Conservation (phyloP, 2,113 vertebrate genomes). For the Peromyscus polionotus region DNA sequence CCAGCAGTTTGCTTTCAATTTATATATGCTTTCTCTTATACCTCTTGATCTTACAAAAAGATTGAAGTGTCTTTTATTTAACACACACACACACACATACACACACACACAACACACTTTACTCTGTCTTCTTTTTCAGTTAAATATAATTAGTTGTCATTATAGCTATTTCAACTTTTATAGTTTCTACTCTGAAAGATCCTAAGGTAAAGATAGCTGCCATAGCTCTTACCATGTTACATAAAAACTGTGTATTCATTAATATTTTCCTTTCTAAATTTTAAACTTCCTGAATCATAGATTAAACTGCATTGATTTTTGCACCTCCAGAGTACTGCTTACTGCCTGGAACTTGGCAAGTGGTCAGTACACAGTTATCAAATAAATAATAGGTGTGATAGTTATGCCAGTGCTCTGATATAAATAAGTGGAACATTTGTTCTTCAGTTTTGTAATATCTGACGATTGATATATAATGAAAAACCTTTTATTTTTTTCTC, state of each 20-base stretch:
- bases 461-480: not conserved
- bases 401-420: not conserved
- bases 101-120: not conserved
- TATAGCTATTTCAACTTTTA: not conserved
- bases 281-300: not conserved
- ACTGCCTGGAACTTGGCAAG: not conserved
- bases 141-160: not conserved
- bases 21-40: not conserved
- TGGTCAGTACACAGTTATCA: conserved; percentile 1
- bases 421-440: not conserved
- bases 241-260: not conserved
- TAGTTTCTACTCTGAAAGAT: not conserved
- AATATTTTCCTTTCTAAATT: not conserved
- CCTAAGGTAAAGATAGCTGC: not conserved
- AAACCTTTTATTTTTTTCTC: not conserved
- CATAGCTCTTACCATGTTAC: not conserved
- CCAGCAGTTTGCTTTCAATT: not conserved
- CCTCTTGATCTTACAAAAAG: not conserved
- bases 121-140: not conserved
- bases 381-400: conserved; percentile 18
- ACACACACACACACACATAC: not conserved
- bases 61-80: not conserved
- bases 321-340: not conserved
- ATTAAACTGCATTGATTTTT: conserved; percentile 6
- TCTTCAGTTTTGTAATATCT: not conserved